phyloP scores from a whole-genome alignment of 2,888 invertebrate genomes.

The Cheilosia vernalis region DNA sequence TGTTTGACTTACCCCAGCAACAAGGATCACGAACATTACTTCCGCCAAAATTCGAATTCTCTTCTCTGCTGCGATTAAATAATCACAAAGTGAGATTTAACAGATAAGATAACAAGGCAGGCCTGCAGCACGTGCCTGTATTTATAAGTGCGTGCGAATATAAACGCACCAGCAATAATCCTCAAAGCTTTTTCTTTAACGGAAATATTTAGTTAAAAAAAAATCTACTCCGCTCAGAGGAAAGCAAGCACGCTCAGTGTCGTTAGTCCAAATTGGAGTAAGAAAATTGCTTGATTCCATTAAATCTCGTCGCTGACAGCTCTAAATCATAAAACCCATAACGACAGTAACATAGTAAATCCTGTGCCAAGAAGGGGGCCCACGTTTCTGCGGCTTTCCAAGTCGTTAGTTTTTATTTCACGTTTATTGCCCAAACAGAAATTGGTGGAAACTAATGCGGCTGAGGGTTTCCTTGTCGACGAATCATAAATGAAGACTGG shows the following conservation, averaged over 20 bases:
- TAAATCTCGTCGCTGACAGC: conserved; percentile 22
- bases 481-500: not conserved
- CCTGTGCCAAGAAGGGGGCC: not conserved
- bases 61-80: not conserved
- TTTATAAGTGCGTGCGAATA: conserved; percentile 12
- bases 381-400: conserved; percentile 35
- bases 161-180: conserved; percentile 55
- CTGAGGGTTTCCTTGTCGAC: not conserved
- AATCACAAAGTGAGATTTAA: not conserved
- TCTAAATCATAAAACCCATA: conserved; percentile 12
- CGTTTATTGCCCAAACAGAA: conserved; percentile 20
- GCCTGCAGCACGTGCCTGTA: not conserved
- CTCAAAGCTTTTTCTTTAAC: not conserved
- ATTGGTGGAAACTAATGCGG: not conserved
- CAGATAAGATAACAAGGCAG: not conserved
- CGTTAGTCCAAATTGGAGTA: conserved; percentile 39
- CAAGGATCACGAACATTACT: conserved; percentile 25
- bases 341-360: not conserved
- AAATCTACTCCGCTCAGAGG: not conserved
- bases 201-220: no score
- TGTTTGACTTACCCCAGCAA: conserved; percentile 20
- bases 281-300: conserved; percentile 4
- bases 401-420: conserved; percentile 46
- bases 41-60: conserved; percentile 6
- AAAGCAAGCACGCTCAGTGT: not conserved